Evolutionary conservation across 2,797 vertebrate species (phyloP).

Genomic region (Gymnoscopelus braueri): DNA sequence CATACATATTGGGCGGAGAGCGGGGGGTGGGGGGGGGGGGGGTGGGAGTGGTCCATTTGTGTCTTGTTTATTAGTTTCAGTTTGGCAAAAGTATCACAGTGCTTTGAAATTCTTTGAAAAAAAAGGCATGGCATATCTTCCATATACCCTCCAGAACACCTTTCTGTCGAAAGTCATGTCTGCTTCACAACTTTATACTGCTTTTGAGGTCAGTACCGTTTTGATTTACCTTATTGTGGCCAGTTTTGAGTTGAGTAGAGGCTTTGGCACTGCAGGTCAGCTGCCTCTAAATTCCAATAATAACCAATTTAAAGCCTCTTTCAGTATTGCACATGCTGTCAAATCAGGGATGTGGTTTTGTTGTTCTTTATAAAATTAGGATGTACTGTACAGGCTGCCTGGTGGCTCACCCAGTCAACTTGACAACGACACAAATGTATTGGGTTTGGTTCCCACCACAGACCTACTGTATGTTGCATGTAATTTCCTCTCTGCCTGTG

Average conservation of each 20-base stretch:
- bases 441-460: too few relatives aligned
- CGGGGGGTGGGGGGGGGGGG: constrained; percentile 3
- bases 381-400: too few relatives aligned
- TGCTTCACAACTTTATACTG: constrained; percentile 59
- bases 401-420: too few relatives aligned
- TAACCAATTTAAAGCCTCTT: constrained; percentile 7
- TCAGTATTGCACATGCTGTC: too few relatives aligned
- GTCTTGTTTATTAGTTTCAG: constrained; percentile 60
- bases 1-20: constrained; percentile 69
- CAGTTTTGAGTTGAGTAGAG: constrained; percentile 34
- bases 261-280: constrained; percentile 38
- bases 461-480: constrained; percentile 42
- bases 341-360: too few relatives aligned
- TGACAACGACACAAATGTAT: too few relatives aligned
- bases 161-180: constrained; percentile 20
- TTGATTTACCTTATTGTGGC: constrained; percentile 41
- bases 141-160: constrained; percentile 1
- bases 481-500: constrained; percentile 18
- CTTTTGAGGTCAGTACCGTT: constrained; percentile 47
- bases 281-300: constrained; percentile 55
- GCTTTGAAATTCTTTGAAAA: constrained; percentile 29
- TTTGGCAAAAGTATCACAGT: constrained; percentile 42
- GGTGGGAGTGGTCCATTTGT: constrained; percentile 38
- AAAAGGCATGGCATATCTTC: constrained; percentile 22
- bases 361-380: too few relatives aligned